These are phyloP conservation scores for Prunella strophiata DNA, from an alignment of 2,797 vertebrate genomes.

Conservation along the genomic window DNA sequence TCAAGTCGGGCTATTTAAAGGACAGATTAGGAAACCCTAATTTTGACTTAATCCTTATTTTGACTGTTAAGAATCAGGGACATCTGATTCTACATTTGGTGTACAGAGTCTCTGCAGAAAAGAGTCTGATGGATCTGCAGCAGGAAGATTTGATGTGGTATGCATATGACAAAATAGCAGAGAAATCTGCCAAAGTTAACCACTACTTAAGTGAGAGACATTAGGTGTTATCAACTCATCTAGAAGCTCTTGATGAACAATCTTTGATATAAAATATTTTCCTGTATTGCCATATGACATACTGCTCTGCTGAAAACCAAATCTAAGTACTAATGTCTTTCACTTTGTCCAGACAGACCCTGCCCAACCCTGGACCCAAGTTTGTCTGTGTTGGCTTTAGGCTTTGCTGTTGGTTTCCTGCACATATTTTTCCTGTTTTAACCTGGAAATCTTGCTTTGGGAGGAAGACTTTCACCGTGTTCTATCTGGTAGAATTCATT, in stretches of 20 bases:
- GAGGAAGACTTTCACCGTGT: not conserved
- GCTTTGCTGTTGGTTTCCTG: not conserved
- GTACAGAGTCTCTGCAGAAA: not conserved
- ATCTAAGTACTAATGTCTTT: not conserved
- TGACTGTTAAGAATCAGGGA: not conserved
- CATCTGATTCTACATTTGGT: constrained; percentile 9
- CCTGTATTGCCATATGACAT: not conserved
- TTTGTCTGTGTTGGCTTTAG: not conserved
- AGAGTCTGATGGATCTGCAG: not conserved
- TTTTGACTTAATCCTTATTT: not conserved
- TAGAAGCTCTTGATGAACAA: constrained; percentile 31
- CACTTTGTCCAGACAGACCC: not conserved
- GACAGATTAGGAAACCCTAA: not conserved
- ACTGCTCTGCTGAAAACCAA: constrained; percentile 4
- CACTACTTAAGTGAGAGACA: not conserved
- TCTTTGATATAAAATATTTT: constrained; percentile 28
- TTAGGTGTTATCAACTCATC: constrained; percentile 43
- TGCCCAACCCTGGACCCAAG: not conserved
- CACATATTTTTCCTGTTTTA: not conserved
- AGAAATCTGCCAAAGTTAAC: constrained; percentile 23
- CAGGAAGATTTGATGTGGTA: constrained; percentile 35
- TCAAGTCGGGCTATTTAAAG: not conserved
- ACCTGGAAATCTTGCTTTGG: not conserved
- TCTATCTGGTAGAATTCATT: not conserved
- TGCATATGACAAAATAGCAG: constrained; percentile 4